A percentile compares a stretch with the other conserved stretches of the same genome.
phyloP scores from a whole-genome alignment of 1,140 invertebrate species.

The Drosophila oshimai region DNA sequence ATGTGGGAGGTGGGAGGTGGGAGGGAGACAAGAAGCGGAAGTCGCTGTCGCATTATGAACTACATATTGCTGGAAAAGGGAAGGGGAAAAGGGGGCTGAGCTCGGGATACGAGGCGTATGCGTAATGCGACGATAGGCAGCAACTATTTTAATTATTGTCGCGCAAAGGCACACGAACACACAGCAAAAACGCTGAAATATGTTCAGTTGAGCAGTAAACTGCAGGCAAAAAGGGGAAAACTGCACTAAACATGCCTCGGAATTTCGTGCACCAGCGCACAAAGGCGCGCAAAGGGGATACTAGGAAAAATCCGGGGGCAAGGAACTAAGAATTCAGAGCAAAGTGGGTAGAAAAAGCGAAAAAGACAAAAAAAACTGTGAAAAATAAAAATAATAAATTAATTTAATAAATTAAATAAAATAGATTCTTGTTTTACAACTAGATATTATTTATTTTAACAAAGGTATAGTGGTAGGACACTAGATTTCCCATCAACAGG shows the following conservation, averaged over 20 bases:
- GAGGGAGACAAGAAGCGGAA: slow-evolving; percentile 41
- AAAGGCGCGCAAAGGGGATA: slow-evolving; percentile 2
- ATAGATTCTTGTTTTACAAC: too few relatives aligned
- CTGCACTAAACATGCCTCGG: slow-evolving; percentile 13
- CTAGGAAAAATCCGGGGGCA: too few relatives aligned
- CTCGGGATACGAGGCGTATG: slow-evolving; percentile 45
- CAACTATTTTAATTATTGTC: slow-evolving; percentile 77
- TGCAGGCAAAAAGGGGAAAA: not conserved
- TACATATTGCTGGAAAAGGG: slow-evolving; percentile 39
- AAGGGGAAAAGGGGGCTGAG: not conserved
- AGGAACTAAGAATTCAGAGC: slow-evolving; percentile 4
- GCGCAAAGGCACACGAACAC: slow-evolving; percentile 33
- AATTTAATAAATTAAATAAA: not conserved
- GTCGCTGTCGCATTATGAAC: slow-evolving; percentile 75
- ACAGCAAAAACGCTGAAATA: slow-evolving; percentile 30
- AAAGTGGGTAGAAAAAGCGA: slow-evolving; percentile 6
- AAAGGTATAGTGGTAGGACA: too few relatives aligned
- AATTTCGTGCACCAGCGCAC: slow-evolving; percentile 23
- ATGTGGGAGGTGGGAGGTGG: too few relatives aligned
- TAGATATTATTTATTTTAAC: too few relatives aligned
- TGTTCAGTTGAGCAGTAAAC: slow-evolving; percentile 31
- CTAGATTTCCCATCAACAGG: too few relatives aligned
- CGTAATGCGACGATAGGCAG: slow-evolving; percentile 71
- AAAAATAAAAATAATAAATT: not conserved
- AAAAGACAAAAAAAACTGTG: not conserved